phyloP scores from a whole-genome alignment of 2,113 vertebrate genomes.

The Notiomystis cincta region DNA sequence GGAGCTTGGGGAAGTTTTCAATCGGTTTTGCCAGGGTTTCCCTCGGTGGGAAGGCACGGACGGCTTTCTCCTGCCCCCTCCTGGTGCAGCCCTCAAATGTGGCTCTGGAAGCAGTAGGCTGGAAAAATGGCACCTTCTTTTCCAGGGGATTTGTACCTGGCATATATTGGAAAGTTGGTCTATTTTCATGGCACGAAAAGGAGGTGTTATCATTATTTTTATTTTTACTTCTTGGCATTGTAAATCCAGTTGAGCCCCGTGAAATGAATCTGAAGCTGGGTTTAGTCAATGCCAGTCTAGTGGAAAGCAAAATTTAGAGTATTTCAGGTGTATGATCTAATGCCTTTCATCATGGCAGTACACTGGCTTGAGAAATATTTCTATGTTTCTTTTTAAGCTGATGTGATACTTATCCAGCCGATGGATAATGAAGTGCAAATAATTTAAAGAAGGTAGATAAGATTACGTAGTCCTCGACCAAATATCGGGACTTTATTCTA shows the following conservation, averaged over 20 bases:
- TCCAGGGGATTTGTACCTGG: neutral
- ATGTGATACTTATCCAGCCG: accelerated
- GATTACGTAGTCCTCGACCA: neutral
- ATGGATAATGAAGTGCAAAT: neutral
- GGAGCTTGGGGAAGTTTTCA: conserved; percentile 39
- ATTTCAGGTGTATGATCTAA: neutral
- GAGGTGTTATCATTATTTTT: neutral
- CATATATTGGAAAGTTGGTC: neutral
- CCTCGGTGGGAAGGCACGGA: neutral
- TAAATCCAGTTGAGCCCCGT: neutral
- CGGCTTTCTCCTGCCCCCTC: conserved; percentile 64
- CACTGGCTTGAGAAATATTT: neutral
- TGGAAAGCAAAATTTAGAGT: neutral
- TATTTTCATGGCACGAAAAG: neutral
- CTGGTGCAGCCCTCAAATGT: conserved; percentile 47
- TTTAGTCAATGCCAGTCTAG: neutral
- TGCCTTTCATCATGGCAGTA: neutral
- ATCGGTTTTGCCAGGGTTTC: conserved; percentile 26
- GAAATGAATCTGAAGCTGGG: neutral
- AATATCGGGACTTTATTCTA: neutral
- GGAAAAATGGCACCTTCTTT: conserved; percentile 29
- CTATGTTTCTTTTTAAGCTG: neutral
- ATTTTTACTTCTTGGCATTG: neutral
- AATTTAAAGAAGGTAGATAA: neutral
- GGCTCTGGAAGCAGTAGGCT: neutral